Percentiles rank a stretch among this genome's conserved stretches.
Conservation (phyloP, 1,140 invertebrate genomes). For the Penaeus indicus region DNA sequence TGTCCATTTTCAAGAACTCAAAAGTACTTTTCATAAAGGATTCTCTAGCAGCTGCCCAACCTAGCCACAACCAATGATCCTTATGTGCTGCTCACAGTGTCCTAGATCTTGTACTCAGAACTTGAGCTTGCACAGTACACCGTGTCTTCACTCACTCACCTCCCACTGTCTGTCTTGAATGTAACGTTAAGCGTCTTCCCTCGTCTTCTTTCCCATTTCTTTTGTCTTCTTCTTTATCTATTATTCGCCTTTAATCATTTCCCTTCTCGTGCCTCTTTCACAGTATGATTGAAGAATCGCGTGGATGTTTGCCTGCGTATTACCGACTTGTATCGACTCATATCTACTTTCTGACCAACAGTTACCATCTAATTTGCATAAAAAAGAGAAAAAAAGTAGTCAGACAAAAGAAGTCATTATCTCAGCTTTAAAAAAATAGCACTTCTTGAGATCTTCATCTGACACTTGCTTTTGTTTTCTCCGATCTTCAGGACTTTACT, state of each 20-base stretch:
- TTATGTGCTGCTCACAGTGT: no score
- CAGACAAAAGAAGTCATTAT: conserved; percentile 11
- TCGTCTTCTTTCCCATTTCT: conserved; percentile 54
- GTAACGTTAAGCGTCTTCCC: conserved; percentile 45
- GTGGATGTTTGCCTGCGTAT: conserved; percentile 41
- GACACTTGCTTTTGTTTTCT: conserved; percentile 66
- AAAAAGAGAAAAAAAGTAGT: conserved; percentile 24
- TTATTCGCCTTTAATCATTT: conserved; percentile 29
- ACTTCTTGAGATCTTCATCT: conserved; percentile 48
- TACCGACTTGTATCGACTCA: conserved; percentile 52
- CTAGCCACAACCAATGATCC: no score
- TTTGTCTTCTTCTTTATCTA: conserved; percentile 32
- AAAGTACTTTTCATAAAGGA: no score
- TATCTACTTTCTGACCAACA: conserved; percentile 64
- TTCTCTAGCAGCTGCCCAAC: no score
- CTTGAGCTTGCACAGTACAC: no score
- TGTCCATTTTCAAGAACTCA: no score
- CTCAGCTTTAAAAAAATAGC: conserved; percentile 22
- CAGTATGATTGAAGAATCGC: conserved; percentile 52
- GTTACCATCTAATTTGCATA: conserved; percentile 59
- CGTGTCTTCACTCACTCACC: neutral
- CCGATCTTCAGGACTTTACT: conserved; percentile 74
- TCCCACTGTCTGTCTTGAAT: conserved; percentile 16
- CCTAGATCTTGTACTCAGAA: no score
- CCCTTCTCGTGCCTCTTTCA: conserved; percentile 32